phyloP scores from a whole-genome alignment of 1,140 invertebrate genomes.

The Listronotus oregonensis region DNA sequence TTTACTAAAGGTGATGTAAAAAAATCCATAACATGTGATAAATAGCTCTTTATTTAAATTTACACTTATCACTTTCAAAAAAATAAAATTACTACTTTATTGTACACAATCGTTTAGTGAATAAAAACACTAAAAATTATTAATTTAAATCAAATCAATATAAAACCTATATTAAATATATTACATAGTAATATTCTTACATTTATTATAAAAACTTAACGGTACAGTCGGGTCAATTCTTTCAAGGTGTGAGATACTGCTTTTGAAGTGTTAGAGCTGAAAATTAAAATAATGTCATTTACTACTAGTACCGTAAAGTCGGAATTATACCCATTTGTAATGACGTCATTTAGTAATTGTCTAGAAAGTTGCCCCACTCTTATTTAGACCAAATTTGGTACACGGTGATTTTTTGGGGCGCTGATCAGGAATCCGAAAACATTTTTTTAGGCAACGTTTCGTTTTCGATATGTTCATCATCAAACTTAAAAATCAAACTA shows the following conservation, averaged over 20 bases:
- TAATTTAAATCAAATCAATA: slow-evolving; percentile 8
- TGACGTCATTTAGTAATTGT: too few relatives aligned
- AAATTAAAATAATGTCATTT: slow-evolving; percentile 48
- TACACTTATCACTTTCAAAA: slow-evolving; percentile 2
- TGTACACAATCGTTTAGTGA: background rate
- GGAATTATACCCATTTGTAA: too few relatives aligned
- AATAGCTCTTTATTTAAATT: slow-evolving; percentile 8
- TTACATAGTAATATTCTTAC: slow-evolving; percentile 8
- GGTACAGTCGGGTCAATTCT: slow-evolving; percentile 78
- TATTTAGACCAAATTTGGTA: too few relatives aligned
- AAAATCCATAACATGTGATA: too few relatives aligned
- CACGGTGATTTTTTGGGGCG: too few relatives aligned
- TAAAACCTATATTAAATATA: slow-evolving; percentile 7
- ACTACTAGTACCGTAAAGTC: too few relatives aligned
- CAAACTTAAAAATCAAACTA: too few relatives aligned
- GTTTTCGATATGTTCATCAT: too few relatives aligned
- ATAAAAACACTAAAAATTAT: slow-evolving; percentile 10
- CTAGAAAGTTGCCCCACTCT: too few relatives aligned
- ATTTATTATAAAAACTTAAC: slow-evolving; percentile 56
- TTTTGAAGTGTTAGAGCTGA: slow-evolving; percentile 72
- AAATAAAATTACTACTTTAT: slow-evolving; percentile 11
- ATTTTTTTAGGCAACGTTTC: too few relatives aligned
- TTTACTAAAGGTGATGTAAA: too few relatives aligned
- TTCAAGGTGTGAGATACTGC: slow-evolving; percentile 70
- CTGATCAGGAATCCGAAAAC: too few relatives aligned